phyloP scores from a whole-genome alignment of 2,113 vertebrate species.

The Colius striatus region DNA sequence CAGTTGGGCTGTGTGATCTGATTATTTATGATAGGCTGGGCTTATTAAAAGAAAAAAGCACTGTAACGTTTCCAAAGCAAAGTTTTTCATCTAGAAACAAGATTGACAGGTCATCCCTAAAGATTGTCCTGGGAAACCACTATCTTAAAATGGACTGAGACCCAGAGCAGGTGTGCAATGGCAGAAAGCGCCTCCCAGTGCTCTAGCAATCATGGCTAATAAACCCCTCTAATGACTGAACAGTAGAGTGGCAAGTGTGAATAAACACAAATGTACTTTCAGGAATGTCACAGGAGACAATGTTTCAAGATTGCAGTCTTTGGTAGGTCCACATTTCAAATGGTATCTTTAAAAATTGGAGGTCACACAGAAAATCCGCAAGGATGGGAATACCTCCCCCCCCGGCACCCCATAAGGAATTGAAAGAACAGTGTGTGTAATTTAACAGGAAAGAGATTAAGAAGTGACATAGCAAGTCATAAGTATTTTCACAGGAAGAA shows the following conservation, averaged over 20 bases:
- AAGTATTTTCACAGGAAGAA: background rate
- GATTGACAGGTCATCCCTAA: background rate
- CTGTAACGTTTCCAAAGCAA: background rate
- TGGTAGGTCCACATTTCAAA: background rate
- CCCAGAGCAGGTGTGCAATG: fast-evolving
- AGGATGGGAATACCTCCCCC: background rate
- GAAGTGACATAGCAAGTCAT: background rate
- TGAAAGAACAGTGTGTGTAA: background rate
- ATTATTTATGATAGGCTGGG: background rate
- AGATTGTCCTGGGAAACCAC: background rate
- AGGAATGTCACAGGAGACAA: background rate
- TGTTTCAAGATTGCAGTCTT: background rate
- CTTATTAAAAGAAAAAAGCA: background rate
- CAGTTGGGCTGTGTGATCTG: background rate
- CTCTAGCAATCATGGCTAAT: background rate
- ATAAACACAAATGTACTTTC: background rate
- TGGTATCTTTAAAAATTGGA: background rate
- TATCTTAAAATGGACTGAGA: background rate
- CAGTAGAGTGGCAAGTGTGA: background rate
- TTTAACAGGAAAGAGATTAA: background rate
- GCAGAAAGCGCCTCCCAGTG: background rate
- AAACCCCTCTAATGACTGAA: background rate
- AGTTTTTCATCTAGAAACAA: background rate
- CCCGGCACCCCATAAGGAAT: background rate
- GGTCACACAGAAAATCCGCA: background rate